Evolutionary conservation across 2,888 invertebrate species (phyloP).

Genomic region (Cheilosia impressa): DNA sequence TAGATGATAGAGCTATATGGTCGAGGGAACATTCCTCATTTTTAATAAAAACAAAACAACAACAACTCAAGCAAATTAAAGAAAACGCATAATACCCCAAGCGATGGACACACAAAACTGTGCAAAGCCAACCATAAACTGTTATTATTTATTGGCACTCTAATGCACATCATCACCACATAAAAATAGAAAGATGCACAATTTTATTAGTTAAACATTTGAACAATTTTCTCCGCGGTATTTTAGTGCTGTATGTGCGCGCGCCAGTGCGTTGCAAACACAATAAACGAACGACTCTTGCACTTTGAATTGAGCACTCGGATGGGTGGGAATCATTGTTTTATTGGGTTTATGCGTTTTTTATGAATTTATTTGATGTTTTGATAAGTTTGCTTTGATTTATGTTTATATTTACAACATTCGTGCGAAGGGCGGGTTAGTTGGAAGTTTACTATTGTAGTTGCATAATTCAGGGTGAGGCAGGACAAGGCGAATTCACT

Average conservation of each 20-base stretch:
- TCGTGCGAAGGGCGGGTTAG: neutral
- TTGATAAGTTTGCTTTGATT: slow-evolving; percentile 39
- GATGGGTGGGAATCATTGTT: slow-evolving; percentile 9
- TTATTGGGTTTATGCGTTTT: slow-evolving; percentile 34
- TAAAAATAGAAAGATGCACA: slow-evolving; percentile 66
- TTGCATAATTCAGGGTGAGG: neutral
- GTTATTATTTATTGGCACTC: slow-evolving; percentile 67
- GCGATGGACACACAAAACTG: slow-evolving; percentile 59
- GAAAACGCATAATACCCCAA: slow-evolving; percentile 46
- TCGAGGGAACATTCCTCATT: slow-evolving; percentile 49
- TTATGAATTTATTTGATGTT: slow-evolving; percentile 46
- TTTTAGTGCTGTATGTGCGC: neutral
- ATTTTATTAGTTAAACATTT: slow-evolving; percentile 64
- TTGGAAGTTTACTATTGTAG: neutral
- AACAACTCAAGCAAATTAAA: slow-evolving; percentile 36
- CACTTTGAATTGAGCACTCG: slow-evolving; percentile 16
- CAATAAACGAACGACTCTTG: slow-evolving; percentile 2
- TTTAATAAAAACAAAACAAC: slow-evolving; percentile 28
- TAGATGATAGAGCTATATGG: slow-evolving; percentile 1
- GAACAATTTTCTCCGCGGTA: neutral
- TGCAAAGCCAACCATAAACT: slow-evolving; percentile 59
- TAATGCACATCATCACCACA: slow-evolving; percentile 64
- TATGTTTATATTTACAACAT: neutral
- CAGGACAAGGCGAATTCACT: neutral
- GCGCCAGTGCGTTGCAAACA: neutral